A percentile compares a stretch with the other conserved stretches of the same genome.
Conservation (phyloP, 2,113 vertebrate genomes). For the Cryptotis parvus region DNA sequence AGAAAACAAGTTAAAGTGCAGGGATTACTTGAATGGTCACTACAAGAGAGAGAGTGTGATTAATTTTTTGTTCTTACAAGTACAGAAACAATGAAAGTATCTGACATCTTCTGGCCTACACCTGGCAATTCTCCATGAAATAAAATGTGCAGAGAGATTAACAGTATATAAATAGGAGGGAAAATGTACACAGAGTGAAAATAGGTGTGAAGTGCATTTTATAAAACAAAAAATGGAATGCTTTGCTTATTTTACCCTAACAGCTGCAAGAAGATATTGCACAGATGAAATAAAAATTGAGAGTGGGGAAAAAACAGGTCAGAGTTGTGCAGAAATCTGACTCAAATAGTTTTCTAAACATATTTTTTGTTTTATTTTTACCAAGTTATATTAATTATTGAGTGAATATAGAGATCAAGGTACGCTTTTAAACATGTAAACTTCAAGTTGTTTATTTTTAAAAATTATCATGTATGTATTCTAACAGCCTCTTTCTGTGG, state of each 20-base stretch:
- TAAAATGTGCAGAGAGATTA: constrained; percentile 46
- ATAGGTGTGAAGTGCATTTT: neutral
- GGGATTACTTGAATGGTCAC: neutral
- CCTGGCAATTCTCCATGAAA: constrained; percentile 35
- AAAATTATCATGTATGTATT: neutral
- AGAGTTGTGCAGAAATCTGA: neutral
- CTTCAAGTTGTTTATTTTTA: too few species aligned
- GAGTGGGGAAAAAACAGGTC: neutral
- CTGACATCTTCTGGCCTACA: constrained; percentile 48
- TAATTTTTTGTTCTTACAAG: constrained; percentile 35
- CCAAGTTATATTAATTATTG: neutral
- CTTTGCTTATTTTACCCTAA: constrained; percentile 55
- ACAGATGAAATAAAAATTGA: constrained; percentile 47
- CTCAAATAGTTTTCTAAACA: neutral
- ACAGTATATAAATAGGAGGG: neutral
- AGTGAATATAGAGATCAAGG: neutral
- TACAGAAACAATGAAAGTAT: constrained; percentile 3
- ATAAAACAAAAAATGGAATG: constrained; percentile 13
- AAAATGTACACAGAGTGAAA: constrained; percentile 22
- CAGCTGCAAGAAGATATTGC: neutral
- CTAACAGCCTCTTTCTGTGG: neutral
- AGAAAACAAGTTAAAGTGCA: constrained; percentile 20
- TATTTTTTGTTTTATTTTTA: constrained; percentile 7
- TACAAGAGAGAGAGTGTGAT: constrained; percentile 49
- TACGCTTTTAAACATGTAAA: neutral